These are phyloP conservation scores for Prorops nasuta DNA, from an alignment of 1,140 invertebrate species.

Conservation along the genomic window DNA sequence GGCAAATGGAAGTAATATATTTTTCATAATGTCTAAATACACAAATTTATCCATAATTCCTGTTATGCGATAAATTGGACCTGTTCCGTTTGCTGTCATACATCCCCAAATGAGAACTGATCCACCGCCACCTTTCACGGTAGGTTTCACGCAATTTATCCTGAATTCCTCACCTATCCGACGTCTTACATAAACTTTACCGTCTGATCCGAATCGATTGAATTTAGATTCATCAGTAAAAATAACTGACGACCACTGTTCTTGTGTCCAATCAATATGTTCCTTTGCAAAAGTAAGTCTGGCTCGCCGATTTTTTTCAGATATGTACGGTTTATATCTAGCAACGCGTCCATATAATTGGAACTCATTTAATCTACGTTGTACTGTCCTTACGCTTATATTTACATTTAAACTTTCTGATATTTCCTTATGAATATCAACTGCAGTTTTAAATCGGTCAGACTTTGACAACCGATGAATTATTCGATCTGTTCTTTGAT, in stretches of 20 bases:
- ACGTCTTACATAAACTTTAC: slow-evolving; percentile 11
- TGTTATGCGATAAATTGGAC: slow-evolving; percentile 31
- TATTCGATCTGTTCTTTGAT: background rate
- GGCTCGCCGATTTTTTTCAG: slow-evolving; percentile 7
- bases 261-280: slow-evolving; percentile 12
- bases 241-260: slow-evolving; percentile 15
- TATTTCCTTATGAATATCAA: slow-evolving; percentile 10
- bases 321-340: slow-evolving; percentile 11
- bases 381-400: slow-evolving; percentile 4
- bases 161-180: slow-evolving; percentile 8
- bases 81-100: slow-evolving; percentile 30
- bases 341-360: slow-evolving; percentile 1
- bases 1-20: slow-evolving; percentile 21
- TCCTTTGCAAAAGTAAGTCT: slow-evolving; percentile 17
- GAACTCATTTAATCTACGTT: slow-evolving; percentile 11
- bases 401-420: background rate
- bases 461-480: no score
- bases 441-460: slow-evolving; percentile 13
- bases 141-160: slow-evolving; percentile 22
- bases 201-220: slow-evolving; percentile 17
- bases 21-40: slow-evolving; percentile 22
- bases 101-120: slow-evolving; percentile 22
- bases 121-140: slow-evolving; percentile 18
- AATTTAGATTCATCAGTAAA: slow-evolving; percentile 19
- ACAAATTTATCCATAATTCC: slow-evolving; percentile 11